Conservation (phyloP, 2,113 vertebrate genomes). For the Rhinoderma darwinii region DNA sequence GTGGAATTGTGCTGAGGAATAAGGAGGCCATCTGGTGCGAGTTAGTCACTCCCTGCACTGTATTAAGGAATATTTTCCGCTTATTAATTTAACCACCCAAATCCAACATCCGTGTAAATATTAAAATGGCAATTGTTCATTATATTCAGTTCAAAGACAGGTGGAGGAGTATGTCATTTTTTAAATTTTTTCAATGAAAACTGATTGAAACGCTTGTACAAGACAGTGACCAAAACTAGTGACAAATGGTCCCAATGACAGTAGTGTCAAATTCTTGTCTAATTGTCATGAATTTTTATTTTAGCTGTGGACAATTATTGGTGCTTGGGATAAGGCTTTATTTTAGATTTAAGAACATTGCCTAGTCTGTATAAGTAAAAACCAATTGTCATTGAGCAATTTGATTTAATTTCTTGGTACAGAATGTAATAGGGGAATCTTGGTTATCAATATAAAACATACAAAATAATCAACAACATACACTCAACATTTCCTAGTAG, state of each 20-base stretch:
- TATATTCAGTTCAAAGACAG: neutral
- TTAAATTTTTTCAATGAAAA: neutral
- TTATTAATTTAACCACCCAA: slow-evolving; percentile 20
- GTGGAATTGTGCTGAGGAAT: neutral
- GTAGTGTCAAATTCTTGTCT: neutral
- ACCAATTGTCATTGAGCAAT: neutral
- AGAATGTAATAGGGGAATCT: slow-evolving; percentile 6
- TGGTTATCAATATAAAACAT: slow-evolving; percentile 39
- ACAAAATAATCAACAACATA: slow-evolving; percentile 33
- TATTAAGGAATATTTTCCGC: slow-evolving; percentile 1
- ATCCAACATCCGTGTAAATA: neutral
- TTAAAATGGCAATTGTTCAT: neutral
- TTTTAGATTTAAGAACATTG: neutral
- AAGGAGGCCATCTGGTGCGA: slow-evolving; percentile 34
- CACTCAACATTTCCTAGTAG: slow-evolving; percentile 13
- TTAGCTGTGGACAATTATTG: neutral
- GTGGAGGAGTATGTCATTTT: neutral
- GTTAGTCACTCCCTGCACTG: neutral
- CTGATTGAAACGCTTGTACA: neutral
- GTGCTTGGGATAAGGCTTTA: neutral
- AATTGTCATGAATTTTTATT: neutral
- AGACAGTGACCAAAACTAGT: neutral
- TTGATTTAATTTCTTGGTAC: neutral
- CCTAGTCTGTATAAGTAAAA: neutral
- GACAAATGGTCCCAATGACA: neutral